Conservation (phyloP, 2,888 invertebrate genomes). For the Ornithoptera priamus region DNA sequence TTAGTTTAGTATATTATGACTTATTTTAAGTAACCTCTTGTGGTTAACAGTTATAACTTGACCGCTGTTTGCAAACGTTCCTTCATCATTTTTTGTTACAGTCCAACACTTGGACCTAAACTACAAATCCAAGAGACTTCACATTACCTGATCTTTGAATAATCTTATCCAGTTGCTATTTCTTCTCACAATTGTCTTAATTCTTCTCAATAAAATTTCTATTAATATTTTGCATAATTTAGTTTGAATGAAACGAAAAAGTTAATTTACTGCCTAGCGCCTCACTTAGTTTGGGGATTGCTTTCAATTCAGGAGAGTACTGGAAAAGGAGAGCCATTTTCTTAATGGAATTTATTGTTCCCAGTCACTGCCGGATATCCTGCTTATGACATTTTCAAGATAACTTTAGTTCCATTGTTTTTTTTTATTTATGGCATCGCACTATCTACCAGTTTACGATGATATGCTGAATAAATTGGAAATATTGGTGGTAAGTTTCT, state of each 20-base stretch:
- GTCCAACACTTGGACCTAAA: too few relatives aligned
- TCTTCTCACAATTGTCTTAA: background rate
- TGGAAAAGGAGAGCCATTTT: slow-evolving; percentile 15
- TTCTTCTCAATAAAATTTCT: background rate
- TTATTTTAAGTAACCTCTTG: too few relatives aligned
- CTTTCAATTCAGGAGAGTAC: slow-evolving; percentile 12
- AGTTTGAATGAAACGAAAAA: background rate
- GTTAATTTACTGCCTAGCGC: slow-evolving; percentile 4
- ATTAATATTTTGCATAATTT: background rate
- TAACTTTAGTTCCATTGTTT: background rate
- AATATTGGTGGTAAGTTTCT: too few relatives aligned
- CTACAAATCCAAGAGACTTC: too few relatives aligned
- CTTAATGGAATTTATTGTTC: slow-evolving; percentile 24
- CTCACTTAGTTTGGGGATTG: slow-evolving; percentile 8
- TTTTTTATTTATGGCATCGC: background rate
- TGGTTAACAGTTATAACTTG: too few relatives aligned
- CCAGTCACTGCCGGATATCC: background rate
- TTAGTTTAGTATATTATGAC: background rate
- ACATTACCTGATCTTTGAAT: too few relatives aligned
- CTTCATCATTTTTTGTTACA: too few relatives aligned
- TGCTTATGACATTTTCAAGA: slow-evolving; percentile 11
- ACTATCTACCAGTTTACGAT: too few relatives aligned
- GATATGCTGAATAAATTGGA: too few relatives aligned
- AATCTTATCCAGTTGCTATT: background rate
- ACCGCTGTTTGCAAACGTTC: too few relatives aligned